Evolutionary conservation across 2,113 vertebrate genomes (phyloP).

Genomic region (Mesoclemmys tuberculata): DNA sequence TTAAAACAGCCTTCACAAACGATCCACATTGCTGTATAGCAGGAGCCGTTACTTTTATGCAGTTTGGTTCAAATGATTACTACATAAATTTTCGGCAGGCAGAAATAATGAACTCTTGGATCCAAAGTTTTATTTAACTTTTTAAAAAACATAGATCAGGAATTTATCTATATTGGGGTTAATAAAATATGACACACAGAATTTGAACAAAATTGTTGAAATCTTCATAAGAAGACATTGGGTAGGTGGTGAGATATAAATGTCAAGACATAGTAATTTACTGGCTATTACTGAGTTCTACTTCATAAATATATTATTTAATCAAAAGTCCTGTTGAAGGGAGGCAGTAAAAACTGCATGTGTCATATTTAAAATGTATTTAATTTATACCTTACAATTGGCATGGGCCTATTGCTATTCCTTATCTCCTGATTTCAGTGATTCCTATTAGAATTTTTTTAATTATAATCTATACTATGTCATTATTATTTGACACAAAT

Average conservation of each 20-base stretch:
- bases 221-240: slow-evolving; percentile 3
- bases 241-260: slow-evolving; percentile 29
- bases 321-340: slow-evolving; percentile 67
- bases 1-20: not conserved
- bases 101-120: not conserved
- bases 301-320: slow-evolving; percentile 69
- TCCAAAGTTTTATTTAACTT: not conserved
- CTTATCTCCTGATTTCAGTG: slow-evolving; percentile 36
- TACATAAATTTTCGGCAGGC: not conserved
- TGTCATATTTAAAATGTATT: slow-evolving; percentile 55
- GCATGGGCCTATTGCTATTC: not conserved
- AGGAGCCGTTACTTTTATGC: not conserved
- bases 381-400: slow-evolving; percentile 43
- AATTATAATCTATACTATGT: slow-evolving; percentile 27
- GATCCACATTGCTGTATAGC: not conserved
- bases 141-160: not conserved
- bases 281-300: slow-evolving; percentile 50
- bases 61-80: not conserved
- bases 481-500: slow-evolving; percentile 24
- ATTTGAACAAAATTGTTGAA: slow-evolving; percentile 1
- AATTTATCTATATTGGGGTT: not conserved
- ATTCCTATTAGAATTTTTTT: slow-evolving; percentile 38
- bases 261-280: slow-evolving; percentile 52
- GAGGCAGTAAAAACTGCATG: slow-evolving; percentile 61
- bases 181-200: not conserved